Evolutionary conservation across 2,888 invertebrate species (phyloP).

Genomic region (Zhuqinia jingwanae): DNA sequence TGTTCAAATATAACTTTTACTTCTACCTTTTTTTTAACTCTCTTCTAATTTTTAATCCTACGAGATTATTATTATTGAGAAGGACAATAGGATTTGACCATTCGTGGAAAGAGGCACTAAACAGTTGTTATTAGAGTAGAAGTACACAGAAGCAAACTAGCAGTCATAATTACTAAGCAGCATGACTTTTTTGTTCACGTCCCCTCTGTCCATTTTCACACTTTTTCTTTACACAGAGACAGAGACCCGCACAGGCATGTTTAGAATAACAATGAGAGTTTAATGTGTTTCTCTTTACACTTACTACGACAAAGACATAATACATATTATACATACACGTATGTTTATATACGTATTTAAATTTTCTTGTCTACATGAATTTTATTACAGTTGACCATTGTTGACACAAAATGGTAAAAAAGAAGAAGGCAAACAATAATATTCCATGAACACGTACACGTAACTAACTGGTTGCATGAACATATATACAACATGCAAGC

Average conservation of each 20-base stretch:
- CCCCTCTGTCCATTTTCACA: conserved; percentile 34
- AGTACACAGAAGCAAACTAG: not conserved
- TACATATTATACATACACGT: too few species aligned
- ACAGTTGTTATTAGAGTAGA: not conserved
- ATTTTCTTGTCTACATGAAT: conserved; percentile 40
- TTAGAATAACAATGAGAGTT: conserved; percentile 42
- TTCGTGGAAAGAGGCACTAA: conserved; percentile 14
- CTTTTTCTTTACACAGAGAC: not conserved
- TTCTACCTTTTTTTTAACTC: not conserved
- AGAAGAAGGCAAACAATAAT: not conserved
- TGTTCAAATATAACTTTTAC: not conserved
- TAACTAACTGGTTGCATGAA: too few species aligned
- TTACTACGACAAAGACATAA: too few species aligned
- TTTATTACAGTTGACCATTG: conserved; percentile 30
- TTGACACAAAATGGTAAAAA: conserved; percentile 24
- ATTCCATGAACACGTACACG: not conserved
- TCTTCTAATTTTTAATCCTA: conserved; percentile 44
- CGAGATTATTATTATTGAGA: conserved; percentile 30
- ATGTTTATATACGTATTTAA: conserved; percentile 2
- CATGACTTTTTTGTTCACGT: not conserved
- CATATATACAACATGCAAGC: too few species aligned
- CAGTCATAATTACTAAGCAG: not conserved
- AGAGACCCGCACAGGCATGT: not conserved
- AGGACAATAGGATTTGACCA: conserved; percentile 27
- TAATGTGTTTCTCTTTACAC: conserved; percentile 23